Evolutionary conservation across 2,888 invertebrate genomes (phyloP).

Genomic region (Harpalus rubripes): DNA sequence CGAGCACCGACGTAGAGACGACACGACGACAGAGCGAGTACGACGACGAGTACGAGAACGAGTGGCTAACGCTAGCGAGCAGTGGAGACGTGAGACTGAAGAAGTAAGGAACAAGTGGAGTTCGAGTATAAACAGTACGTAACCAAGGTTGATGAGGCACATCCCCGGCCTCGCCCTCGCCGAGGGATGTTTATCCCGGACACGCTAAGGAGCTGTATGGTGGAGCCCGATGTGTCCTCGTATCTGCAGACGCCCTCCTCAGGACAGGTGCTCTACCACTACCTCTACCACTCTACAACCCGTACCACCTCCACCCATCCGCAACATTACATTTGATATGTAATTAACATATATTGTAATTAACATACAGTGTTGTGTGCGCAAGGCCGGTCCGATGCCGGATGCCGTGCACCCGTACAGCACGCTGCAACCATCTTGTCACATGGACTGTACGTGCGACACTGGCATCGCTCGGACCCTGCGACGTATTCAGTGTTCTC

Average conservation of each 20-base stretch:
- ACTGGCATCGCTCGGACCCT: conserved; percentile 64
- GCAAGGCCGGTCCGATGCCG: conserved; percentile 63
- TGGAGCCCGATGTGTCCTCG: conserved; percentile 96
- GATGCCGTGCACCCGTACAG: conserved; percentile 1
- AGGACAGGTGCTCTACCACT: conserved; percentile 88
- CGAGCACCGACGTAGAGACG: conserved; percentile 67
- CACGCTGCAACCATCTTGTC: conserved; percentile 4
- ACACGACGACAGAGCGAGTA: conserved; percentile 20
- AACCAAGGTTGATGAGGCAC: conserved; percentile 73
- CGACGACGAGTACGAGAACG: conserved; percentile 25
- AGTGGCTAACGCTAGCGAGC: conserved; percentile 55
- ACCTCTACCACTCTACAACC: conserved; percentile 70
- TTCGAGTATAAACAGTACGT: conserved; percentile 4
- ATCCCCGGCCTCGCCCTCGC: conserved; percentile 71
- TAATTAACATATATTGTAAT: conserved; percentile 77
- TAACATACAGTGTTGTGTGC: conserved; percentile 77
- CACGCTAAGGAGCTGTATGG: conserved; percentile 96
- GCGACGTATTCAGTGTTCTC: conserved; percentile 63
- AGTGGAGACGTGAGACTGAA: conserved; percentile 63
- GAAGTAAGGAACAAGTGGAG: conserved; percentile 49
- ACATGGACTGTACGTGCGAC: conserved; percentile 10
- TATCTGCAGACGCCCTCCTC: conserved; percentile 96
- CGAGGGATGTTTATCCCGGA: conserved; percentile 93
- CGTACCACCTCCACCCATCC: conserved; percentile 76
- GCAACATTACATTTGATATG: conserved; percentile 77